Percentiles rank a stretch among this genome's conserved stretches.
Evolutionary conservation across 2,888 invertebrate genomes (phyloP).

Genomic region (Nesidiocoris tenuis): DNA sequence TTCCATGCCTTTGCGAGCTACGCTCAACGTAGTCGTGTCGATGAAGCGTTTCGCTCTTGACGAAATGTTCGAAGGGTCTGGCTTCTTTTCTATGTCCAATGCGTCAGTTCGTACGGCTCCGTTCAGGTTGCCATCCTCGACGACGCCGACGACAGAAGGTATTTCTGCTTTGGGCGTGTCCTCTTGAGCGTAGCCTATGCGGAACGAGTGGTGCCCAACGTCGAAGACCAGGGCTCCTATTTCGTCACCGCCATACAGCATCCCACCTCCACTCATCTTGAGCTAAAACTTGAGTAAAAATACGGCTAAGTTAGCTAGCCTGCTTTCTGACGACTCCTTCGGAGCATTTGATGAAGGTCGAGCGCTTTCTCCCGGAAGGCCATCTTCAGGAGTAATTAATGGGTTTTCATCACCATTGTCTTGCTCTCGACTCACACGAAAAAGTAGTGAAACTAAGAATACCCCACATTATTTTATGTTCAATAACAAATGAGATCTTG

Average conservation of each 20-base stretch:
- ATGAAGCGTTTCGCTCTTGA: conserved; percentile 74
- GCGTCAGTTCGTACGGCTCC: conserved; percentile 67
- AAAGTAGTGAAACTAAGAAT: too few relatives aligned
- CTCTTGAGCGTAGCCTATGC: conserved; percentile 94
- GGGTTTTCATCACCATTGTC: too few relatives aligned
- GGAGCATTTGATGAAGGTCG: too few relatives aligned
- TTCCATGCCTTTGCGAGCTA: conserved; percentile 87
- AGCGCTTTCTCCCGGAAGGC: too few relatives aligned
- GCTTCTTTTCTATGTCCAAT: conserved; percentile 66
- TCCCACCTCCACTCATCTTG: conserved; percentile 58
- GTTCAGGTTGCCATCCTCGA: conserved; percentile 62
- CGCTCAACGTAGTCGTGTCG: conserved; percentile 89
- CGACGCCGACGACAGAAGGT: conserved; percentile 86
- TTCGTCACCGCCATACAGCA: conserved; percentile 93
- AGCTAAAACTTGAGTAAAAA: too few relatives aligned
- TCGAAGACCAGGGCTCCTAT: conserved; percentile 98
- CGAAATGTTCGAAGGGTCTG: conserved; percentile 67
- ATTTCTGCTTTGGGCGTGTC: conserved; percentile 94
- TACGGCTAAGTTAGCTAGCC: too few relatives aligned
- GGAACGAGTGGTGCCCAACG: conserved; percentile 84
- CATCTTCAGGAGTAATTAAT: too few relatives aligned
- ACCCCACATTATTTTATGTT: too few relatives aligned
- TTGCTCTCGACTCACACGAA: too few relatives aligned
- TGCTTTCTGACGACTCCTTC: too few relatives aligned
- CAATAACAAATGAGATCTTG: too few relatives aligned